phyloP scores from a whole-genome alignment of 92 coral and sea anemone species.

The Phenganax subtilis region DNA sequence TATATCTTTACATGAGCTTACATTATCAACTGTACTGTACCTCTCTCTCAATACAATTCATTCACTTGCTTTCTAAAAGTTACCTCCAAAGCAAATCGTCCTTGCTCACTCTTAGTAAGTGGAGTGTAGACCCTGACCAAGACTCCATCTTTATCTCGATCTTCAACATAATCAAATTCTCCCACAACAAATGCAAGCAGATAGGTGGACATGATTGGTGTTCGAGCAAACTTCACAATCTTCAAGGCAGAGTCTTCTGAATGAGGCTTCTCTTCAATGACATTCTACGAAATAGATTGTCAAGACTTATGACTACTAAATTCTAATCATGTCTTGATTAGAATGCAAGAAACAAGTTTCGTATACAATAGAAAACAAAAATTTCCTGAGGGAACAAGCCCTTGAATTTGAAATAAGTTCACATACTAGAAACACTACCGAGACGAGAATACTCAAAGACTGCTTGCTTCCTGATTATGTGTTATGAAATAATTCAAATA shows the following conservation, averaged over 20 bases:
- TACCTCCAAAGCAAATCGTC: conserved; percentile 93
- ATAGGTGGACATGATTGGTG: conserved; percentile 96
- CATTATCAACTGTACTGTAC: too few relatives aligned
- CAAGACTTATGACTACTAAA: too few relatives aligned
- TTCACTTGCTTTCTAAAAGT: not conserved
- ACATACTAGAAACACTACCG: too few relatives aligned
- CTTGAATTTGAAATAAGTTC: too few relatives aligned
- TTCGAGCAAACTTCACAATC: conserved; percentile 71
- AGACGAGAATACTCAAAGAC: too few relatives aligned
- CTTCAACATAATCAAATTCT: conserved; percentile 98
- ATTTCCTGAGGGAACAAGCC: not conserved
- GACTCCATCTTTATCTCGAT: conserved; percentile 75
- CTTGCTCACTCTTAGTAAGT: conserved; percentile 81
- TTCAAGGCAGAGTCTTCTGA: conserved; percentile 63
- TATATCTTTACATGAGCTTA: too few relatives aligned
- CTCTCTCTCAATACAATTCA: too few relatives aligned
- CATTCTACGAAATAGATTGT: conserved; percentile 51
- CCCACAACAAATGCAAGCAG: conserved; percentile 98
- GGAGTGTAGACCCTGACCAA: conserved; percentile 89
- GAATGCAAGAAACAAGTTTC: too few relatives aligned
- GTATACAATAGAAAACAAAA: not conserved
- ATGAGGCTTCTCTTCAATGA: conserved; percentile 70
- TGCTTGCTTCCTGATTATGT: too few relatives aligned
- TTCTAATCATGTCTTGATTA: too few relatives aligned
- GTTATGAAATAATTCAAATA: too few relatives aligned